A percentile compares a stretch with the other conserved stretches of the same genome.
phyloP scores from a whole-genome alignment of 2,888 invertebrate genomes.

The Volucella inanis region DNA sequence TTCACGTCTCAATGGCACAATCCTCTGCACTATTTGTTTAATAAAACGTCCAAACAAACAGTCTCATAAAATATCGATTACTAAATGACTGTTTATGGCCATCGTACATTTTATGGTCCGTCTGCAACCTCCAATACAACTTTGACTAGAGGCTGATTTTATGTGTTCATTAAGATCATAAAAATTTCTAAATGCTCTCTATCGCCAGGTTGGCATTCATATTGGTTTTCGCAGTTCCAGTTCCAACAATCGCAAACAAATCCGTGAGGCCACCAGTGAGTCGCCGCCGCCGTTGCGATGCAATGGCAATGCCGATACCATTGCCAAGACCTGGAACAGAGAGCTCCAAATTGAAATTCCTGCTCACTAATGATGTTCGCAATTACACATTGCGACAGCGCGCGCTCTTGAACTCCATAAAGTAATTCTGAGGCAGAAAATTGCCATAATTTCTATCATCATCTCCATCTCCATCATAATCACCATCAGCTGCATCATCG shows the following conservation, averaged over 20 bases:
- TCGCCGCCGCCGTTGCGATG: constrained; percentile 13
- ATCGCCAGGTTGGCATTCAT: not conserved
- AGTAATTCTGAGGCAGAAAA: constrained; percentile 72
- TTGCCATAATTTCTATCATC: constrained; percentile 75
- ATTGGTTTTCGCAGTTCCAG: constrained; percentile 29
- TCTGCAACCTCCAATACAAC: not conserved
- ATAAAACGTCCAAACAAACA: constrained; percentile 48
- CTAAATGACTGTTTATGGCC: constrained; percentile 41
- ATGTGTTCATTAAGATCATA: constrained; percentile 65
- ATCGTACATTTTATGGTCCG: constrained; percentile 10
- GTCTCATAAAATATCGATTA: constrained; percentile 66
- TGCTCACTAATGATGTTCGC: constrained; percentile 66
- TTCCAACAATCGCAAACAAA: not conserved
- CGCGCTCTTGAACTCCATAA: constrained; percentile 69
- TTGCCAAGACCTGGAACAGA: constrained; percentile 2
- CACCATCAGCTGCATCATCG: constrained; percentile 74
- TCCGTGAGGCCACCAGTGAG: constrained; percentile 48
- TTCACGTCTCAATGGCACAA: constrained; percentile 12
- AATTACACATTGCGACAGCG: constrained; percentile 74
- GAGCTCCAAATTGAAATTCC: constrained; percentile 66
- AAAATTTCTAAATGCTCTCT: constrained; percentile 36
- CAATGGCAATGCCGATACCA: no score
- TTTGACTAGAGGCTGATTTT: constrained; percentile 22
- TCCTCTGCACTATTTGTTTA: not conserved
- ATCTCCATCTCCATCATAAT: constrained; percentile 74